Conservation (phyloP, 2,888 invertebrate genomes). For the Pammene aurita region DNA sequence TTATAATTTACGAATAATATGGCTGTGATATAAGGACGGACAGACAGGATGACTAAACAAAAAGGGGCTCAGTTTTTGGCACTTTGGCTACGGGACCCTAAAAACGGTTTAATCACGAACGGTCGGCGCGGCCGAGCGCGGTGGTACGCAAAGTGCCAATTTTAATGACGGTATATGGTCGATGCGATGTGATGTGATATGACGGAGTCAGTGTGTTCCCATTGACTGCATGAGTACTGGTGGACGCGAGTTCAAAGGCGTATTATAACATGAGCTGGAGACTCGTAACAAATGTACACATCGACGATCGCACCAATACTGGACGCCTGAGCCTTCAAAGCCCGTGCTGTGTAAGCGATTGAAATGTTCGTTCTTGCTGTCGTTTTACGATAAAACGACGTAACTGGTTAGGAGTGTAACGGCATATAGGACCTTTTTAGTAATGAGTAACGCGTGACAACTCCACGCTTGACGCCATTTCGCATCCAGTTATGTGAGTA, state of each 20-base stretch:
- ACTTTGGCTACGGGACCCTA: conserved; percentile 16
- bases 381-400: not conserved
- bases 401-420: not conserved
- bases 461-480: conserved; percentile 20
- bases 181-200: conserved; percentile 24
- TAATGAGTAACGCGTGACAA: conserved; percentile 1
- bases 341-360: not conserved
- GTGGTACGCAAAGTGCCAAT: conserved; percentile 42
- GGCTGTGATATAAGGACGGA: too few species aligned
- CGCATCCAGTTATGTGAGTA: conserved; percentile 14
- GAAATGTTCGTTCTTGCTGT: not conserved
- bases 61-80: too few species aligned
- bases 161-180: conserved; percentile 33
- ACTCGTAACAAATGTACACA: not conserved
- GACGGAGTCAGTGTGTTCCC: not conserved
- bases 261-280: not conserved
- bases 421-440: conserved; percentile 2
- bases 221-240: not conserved
- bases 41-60: too few species aligned
- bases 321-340: not conserved
- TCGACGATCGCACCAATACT: not conserved
- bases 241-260: not conserved
- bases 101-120: conserved; percentile 41
- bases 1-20: too few species aligned
- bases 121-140: conserved; percentile 36